Conservation (phyloP, 2,113 vertebrate genomes). For the Chaetura pelagica region DNA sequence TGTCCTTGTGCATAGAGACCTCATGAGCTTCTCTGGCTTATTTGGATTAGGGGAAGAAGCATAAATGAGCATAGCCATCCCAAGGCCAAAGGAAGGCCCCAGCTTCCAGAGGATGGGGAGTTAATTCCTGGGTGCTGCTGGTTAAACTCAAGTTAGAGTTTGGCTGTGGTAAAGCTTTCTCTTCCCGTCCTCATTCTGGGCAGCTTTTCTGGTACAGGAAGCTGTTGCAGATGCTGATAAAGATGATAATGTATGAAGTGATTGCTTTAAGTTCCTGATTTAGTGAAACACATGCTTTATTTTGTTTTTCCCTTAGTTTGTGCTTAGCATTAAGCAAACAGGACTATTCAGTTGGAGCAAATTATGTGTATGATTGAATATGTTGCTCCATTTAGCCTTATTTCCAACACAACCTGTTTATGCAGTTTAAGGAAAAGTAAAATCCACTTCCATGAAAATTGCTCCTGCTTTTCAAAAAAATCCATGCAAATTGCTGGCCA, state of each 20-base stretch:
- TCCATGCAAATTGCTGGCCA: background rate
- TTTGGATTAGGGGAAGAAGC: background rate
- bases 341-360: background rate
- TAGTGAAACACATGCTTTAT: background rate
- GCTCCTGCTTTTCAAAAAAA: background rate
- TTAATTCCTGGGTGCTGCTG: background rate
- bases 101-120: background rate
- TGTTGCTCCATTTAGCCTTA: background rate
- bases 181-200: background rate
- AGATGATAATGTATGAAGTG: background rate
- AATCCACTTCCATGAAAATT: background rate
- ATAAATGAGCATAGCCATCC: background rate
- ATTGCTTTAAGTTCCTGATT: slow-evolving; percentile 18
- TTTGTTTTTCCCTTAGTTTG: background rate
- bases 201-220: slow-evolving; percentile 33
- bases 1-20: background rate
- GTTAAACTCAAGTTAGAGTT: background rate
- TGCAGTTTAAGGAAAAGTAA: background rate
- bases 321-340: background rate
- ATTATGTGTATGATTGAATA: background rate
- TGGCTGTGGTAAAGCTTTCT: background rate
- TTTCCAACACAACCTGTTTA: background rate
- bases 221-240: background rate
- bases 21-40: background rate
- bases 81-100: background rate